Conservation (phyloP, 2,888 invertebrate species). For the Drosophila mettleri region DNA sequence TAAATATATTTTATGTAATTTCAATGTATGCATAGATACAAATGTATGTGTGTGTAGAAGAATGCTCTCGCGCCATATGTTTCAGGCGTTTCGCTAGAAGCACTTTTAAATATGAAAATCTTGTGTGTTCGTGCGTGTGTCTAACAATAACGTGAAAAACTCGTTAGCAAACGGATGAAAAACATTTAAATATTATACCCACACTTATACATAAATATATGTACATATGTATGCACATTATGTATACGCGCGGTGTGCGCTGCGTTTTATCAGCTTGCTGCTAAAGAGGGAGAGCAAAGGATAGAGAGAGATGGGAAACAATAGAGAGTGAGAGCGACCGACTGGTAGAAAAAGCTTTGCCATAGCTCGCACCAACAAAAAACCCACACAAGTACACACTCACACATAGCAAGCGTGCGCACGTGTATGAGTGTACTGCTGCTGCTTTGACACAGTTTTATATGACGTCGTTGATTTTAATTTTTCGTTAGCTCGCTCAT, state of each 20-base stretch:
- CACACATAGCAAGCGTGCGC: conserved; percentile 20
- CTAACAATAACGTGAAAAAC: conserved; percentile 70
- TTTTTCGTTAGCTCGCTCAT: conserved; percentile 63
- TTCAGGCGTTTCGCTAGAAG: conserved; percentile 28
- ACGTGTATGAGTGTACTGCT: conserved; percentile 37
- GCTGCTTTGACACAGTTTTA: conserved; percentile 83
- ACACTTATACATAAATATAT: conserved; percentile 19
- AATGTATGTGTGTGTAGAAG: conserved; percentile 15
- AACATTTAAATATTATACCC: conserved; percentile 63
- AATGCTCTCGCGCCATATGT: conserved; percentile 60
- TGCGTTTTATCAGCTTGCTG: conserved; percentile 67
- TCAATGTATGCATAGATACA: background rate
- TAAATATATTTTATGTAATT: background rate
- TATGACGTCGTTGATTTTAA: conserved; percentile 82
- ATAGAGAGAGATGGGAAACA: conserved; percentile 25
- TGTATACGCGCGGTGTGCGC: conserved; percentile 73
- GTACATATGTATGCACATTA: conserved; percentile 35
- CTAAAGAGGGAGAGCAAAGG: conserved; percentile 13
- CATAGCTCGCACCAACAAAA: conserved; percentile 18
- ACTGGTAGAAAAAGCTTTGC: conserved; percentile 64
- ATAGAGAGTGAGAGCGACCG: conserved; percentile 44
- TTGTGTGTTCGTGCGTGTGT: conserved; percentile 13
- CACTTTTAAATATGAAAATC: conserved; percentile 42
- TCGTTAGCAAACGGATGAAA: conserved; percentile 68
- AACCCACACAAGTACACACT: conserved; percentile 13